Base-by-base conservation (phyloP, 1,140 invertebrate species). In the Ptiloglossa arizonensis region DNA sequence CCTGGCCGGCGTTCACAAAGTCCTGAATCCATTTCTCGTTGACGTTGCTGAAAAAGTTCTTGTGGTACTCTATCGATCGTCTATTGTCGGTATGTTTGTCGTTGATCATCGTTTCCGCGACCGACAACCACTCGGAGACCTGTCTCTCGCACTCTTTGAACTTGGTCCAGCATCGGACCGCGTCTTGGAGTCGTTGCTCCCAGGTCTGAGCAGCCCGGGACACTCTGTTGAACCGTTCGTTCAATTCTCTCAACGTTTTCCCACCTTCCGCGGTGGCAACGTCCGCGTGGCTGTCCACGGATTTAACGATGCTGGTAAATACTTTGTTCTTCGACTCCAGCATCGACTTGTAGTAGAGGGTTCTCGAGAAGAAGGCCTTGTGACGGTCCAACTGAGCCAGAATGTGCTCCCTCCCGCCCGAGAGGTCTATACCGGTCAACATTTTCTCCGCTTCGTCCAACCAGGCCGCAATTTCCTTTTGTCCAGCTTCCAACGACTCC, bases 291-390 rank as follows among this genome's bases (percentile, higher is more conserved):
- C 86, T 87, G 59, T 96, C 95, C 5, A 97, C 95, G 0, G 96
- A 94, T 86, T 96, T 96, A 0, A 96, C 93, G n/a, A 98, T 96
- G 86, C 95, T 98, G 79, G 96, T 95, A 90, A 98, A 96, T n/a
- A 98, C 95, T 93, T 98, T 98, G 90, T 98, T 98, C 91, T 98
- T 98, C 86, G 97, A 98, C 83, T 98, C 97, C 52, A 98, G 89
- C 96, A 98, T 98, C 0, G 97, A 98, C 88, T 96, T 97, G 90
- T 98, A 98, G 90, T 98, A 98, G 0, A 97, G 94, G 0, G 95
- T 97, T 74, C 97, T 94, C 0, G 97, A 96, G 90, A 98, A 98
- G 93, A 98, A 98, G 22, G 95, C 94, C 90, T 98, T 97, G 87
- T 98, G 96, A 82, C 94, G 95, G 64, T 97, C 96, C 29, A 98